Evolutionary conservation across 2,113 vertebrate species (phyloP).

Genomic region (Cottus gobio): DNA sequence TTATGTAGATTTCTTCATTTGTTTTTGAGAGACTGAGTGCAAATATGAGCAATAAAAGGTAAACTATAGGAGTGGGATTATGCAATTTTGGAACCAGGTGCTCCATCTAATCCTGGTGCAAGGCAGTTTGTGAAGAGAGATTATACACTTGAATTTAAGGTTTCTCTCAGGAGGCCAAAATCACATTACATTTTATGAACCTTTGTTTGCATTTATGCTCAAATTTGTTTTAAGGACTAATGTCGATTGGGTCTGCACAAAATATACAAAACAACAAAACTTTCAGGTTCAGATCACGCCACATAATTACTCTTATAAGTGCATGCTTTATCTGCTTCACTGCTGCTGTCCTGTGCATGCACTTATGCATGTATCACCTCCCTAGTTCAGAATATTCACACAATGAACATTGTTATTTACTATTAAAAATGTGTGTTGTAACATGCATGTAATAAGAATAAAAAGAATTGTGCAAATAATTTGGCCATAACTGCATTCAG

Average conservation of each 20-base stretch:
- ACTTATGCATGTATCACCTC: not conserved
- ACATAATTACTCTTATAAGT: not conserved
- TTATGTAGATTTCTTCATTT: not conserved
- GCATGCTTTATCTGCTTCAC: not conserved
- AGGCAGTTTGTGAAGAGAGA: slow-evolving; percentile 3
- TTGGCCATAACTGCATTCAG: slow-evolving; percentile 7
- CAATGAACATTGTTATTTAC: not conserved
- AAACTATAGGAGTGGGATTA: slow-evolving; percentile 9
- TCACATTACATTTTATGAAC: not conserved
- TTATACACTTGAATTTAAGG: not conserved
- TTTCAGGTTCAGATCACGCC: not conserved
- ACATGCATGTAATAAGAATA: not conserved
- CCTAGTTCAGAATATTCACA: not conserved
- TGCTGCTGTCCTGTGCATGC: not conserved
- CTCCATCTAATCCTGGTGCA: not conserved
- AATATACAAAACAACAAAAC: not conserved
- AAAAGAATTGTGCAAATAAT: not conserved
- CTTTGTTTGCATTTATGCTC: slow-evolving; percentile 12
- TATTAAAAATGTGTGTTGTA: not conserved
- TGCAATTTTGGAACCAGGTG: not conserved
- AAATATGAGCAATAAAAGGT: slow-evolving; percentile 1
- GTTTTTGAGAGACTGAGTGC: not conserved
- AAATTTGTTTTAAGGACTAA: not conserved
- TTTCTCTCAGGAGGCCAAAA: not conserved
- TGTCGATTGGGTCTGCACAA: not conserved